Conservation (phyloP, 1,140 invertebrate genomes). For the Eufriesea mexicana region DNA sequence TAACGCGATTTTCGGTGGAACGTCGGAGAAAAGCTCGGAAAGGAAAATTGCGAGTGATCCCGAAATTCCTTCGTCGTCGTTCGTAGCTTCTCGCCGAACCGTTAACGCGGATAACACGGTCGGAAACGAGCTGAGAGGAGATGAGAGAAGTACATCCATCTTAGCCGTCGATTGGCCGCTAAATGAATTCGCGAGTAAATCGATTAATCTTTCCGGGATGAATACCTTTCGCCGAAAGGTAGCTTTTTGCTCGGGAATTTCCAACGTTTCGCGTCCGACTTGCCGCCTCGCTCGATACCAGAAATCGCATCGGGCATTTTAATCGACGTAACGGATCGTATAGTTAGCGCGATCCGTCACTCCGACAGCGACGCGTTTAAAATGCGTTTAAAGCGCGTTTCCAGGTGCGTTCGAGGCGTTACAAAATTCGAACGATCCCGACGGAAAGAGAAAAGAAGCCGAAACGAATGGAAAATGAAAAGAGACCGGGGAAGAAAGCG, state of each 20-base stretch:
- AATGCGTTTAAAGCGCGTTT: neutral
- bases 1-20: neutral
- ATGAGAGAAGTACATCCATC: constrained; percentile 42
- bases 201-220: constrained; percentile 57
- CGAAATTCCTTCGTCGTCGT: neutral
- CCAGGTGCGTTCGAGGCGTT: too few relatives aligned
- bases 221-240: constrained; percentile 25
- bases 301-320: constrained; percentile 20
- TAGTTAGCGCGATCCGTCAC: neutral
- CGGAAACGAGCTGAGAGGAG: neutral
- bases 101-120: neutral
- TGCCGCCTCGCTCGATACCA: too few relatives aligned
- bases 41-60: neutral
- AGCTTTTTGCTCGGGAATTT: constrained; percentile 9
- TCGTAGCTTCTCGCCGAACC: neutral
- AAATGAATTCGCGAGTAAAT: constrained; percentile 56
- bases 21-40: neutral
- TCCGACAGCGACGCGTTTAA: too few relatives aligned
- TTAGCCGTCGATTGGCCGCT: constrained; percentile 53
- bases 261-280: neutral
- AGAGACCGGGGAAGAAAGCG: constrained; percentile 14
- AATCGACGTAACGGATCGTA: constrained; percentile 34
- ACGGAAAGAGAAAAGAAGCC: neutral
- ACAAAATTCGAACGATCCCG: neutral
- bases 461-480: neutral